These are phyloP conservation scores for Formica aserva DNA, from an alignment of 2,888 invertebrate genomes.

Conservation along the genomic window DNA sequence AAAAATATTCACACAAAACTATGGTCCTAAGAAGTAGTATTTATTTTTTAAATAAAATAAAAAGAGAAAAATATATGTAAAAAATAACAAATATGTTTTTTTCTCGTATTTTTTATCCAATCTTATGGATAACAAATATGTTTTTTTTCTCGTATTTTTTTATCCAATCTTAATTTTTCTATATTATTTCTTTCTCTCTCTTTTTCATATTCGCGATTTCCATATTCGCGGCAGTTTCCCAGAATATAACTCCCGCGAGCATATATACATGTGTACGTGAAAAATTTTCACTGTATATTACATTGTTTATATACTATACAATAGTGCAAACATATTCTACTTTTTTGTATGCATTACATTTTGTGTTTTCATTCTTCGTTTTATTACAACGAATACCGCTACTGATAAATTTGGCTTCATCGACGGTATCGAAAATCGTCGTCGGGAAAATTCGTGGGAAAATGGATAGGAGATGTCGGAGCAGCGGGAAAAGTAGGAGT, in stretches of 20 bases:
- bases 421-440: slow-evolving; percentile 10
- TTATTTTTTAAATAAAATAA: background rate
- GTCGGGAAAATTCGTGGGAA: slow-evolving; percentile 62
- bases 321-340: slow-evolving; percentile 30
- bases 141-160: background rate
- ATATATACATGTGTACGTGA: background rate
- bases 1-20: background rate
- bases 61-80: background rate
- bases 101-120: background rate
- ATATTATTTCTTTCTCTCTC: slow-evolving; percentile 6
- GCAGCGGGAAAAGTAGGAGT: slow-evolving; percentile 31
- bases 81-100: background rate
- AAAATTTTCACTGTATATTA: slow-evolving; percentile 9
- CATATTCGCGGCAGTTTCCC: slow-evolving; percentile 19
- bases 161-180: slow-evolving; percentile 23
- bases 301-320: slow-evolving; percentile 14
- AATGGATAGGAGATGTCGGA: slow-evolving; percentile 57
- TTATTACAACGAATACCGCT: slow-evolving; percentile 10
- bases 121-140: background rate
- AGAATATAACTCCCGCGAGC: background rate
- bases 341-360: background rate
- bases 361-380: background rate
- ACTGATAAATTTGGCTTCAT: slow-evolving; percentile 54
- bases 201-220: slow-evolving; percentile 2
- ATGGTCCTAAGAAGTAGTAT: background rate